Evolutionary conservation across 2,888 invertebrate genomes (phyloP), one percentile per base, ranked within the genome.

Genomic region (Crossocerus cetratus): DNA sequence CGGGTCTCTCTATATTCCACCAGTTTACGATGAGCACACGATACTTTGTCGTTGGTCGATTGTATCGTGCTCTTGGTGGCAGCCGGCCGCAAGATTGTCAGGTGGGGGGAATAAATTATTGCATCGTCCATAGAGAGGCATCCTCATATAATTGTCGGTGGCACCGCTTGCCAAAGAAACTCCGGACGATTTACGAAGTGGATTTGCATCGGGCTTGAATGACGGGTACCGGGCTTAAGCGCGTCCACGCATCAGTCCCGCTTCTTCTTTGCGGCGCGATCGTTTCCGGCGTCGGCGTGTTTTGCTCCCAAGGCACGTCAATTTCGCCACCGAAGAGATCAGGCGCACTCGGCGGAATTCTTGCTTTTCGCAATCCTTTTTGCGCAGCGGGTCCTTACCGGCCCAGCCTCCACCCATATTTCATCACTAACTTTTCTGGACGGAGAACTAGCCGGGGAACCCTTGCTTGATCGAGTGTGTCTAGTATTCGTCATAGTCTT

Each of bases 81-180:
- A 4, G 13, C 8, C 49, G 49, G 13, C 49, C 4, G 14, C 11
- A 3, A 16, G 49, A 3, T 43, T 11, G 3, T 16, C 14, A 1
- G 14, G 14, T 11, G 4, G 49, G 16, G 16, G 49, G n/a, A 16
- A 16, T 49, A 49, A 65, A 65, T 65, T 59, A 59, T 73, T 62
- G 18, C 54, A 69, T 59, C 11, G 32, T 11, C 53, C 62, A 65
- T 63, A 69, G 59, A n/a, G 45, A 22, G 22, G 8, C 42, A 20
- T 16, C 44, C 20, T 14, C 60, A 16, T 44, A 56, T 68, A 32
- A 65, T 66, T 44, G 23, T 55, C 21, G 20, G n/a, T 32, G 14
- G 2, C n/a, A 22, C 8, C 13, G 18, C 18, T 67, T 78, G 78
- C 78, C 78, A 75, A 75, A 58, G 61, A 68, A 65, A 62, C 63